These are phyloP conservation scores for Psilopsiagon aurifrons DNA, from an alignment of 2,113 vertebrate genomes.

Conservation along the genomic window DNA sequence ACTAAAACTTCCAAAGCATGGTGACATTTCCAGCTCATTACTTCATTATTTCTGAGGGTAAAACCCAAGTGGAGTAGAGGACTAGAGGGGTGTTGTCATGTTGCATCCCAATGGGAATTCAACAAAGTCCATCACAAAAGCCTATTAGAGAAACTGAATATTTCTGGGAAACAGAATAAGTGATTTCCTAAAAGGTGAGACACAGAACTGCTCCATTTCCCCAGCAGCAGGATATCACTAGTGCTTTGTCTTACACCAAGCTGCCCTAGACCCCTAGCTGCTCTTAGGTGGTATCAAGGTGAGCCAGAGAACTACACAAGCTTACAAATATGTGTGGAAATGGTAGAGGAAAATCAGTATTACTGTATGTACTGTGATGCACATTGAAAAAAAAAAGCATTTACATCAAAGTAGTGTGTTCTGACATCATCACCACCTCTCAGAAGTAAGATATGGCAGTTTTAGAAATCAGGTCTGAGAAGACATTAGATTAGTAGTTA, in stretches of 20 bases:
- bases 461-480: neutral
- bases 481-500: neutral
- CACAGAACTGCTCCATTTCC: neutral
- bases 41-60: neutral
- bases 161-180: neutral
- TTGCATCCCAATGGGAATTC: neutral
- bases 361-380: fast-evolving
- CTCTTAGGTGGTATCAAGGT: neutral
- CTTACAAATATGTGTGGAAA: neutral
- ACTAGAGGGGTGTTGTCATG: neutral
- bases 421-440: neutral
- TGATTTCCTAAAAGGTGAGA: neutral
- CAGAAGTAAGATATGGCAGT: neutral
- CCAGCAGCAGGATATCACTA: neutral
- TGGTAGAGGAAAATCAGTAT: neutral
- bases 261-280: neutral
- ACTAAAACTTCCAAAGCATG: neutral
- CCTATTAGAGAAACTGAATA: neutral
- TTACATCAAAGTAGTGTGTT: neutral
- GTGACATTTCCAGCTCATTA: neutral
- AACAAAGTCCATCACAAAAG: neutral
- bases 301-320: neutral
- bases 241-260: neutral
- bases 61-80: neutral
- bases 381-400: fast-evolving